Percentiles rank a stretch among this genome's conserved stretches.
phyloP scores from a whole-genome alignment of 2,797 vertebrate species.

The Petrocephalus schoutedeni region DNA sequence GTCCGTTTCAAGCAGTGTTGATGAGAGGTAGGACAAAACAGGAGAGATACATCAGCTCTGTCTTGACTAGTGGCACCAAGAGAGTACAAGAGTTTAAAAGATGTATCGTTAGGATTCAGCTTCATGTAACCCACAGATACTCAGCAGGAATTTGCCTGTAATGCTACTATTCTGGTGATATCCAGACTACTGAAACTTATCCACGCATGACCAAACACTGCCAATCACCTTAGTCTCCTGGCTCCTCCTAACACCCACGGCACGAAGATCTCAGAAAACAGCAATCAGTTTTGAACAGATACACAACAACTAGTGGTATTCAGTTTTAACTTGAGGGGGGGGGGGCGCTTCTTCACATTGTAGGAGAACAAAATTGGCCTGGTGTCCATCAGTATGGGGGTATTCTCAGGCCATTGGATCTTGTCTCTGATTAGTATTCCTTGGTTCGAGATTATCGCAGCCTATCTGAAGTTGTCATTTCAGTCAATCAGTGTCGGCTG shows the following conservation, averaged over 20 bases:
- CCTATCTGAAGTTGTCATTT: slow-evolving; percentile 45
- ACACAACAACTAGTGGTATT: slow-evolving; percentile 3
- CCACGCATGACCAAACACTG: background rate
- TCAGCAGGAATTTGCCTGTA: background rate
- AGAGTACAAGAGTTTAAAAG: background rate
- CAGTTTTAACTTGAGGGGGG: background rate
- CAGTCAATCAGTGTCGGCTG: slow-evolving; percentile 49
- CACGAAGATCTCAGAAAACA: background rate
- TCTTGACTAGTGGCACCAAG: background rate
- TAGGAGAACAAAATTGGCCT: background rate
- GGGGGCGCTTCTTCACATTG: slow-evolving; percentile 3
- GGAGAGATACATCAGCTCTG: slow-evolving; percentile 9
- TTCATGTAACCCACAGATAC: background rate
- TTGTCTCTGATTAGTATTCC: slow-evolving; percentile 1
- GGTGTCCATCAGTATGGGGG: background rate
- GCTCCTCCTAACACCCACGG: background rate
- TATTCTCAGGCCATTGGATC: background rate
- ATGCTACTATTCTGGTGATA: background rate
- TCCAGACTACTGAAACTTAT: background rate
- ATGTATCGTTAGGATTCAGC: background rate
- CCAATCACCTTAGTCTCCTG: background rate
- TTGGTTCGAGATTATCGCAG: slow-evolving; percentile 23
- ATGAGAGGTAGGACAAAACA: slow-evolving; percentile 38
- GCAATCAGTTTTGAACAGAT: background rate
- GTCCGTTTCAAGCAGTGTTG: slow-evolving; percentile 21